Conservation (phyloP, 1,140 invertebrate species). For the Hypsibius dujardini region DNA sequence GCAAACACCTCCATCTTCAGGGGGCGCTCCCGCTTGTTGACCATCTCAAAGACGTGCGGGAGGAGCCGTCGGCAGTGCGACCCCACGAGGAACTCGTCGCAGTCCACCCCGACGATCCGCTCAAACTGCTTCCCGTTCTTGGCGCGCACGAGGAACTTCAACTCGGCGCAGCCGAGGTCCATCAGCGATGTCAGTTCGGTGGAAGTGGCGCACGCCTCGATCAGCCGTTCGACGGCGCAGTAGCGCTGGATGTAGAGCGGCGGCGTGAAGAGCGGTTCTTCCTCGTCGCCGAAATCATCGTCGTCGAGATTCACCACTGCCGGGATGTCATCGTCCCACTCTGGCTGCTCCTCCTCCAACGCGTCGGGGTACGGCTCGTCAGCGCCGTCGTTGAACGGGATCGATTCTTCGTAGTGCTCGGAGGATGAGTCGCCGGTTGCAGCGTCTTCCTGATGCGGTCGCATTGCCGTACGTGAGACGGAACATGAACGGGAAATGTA, state of each 20-base stretch:
- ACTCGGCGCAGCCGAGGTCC: slow-evolving; percentile 64
- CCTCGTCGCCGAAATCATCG: background rate
- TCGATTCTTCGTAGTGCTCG: no score
- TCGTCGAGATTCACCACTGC: background rate
- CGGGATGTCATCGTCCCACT: background rate
- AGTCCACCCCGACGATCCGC: slow-evolving; percentile 45
- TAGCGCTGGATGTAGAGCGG: slow-evolving; percentile 56
- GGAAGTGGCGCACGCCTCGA: slow-evolving; percentile 32
- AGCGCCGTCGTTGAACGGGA: no score
- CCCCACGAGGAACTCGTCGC: slow-evolving; percentile 41
- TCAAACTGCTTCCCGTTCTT: slow-evolving; percentile 42
- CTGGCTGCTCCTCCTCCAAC: background rate
- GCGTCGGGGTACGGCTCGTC: no score
- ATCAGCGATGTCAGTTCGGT: slow-evolving; percentile 41
- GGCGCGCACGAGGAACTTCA: slow-evolving; percentile 49
- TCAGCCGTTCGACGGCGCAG: slow-evolving; percentile 39
- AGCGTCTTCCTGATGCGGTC: no score
- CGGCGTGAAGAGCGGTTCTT: slow-evolving; percentile 32
- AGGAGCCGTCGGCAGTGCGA: slow-evolving; percentile 29
- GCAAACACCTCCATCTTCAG: slow-evolving; percentile 40
- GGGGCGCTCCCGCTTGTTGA: slow-evolving; percentile 31
- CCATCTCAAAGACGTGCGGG: slow-evolving; percentile 40
- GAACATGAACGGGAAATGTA: no score
- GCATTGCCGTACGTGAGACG: no score
- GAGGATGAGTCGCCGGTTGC: no score